Conservation (phyloP, 2,797 vertebrate genomes). For the Alosa sapidissima region DNA sequence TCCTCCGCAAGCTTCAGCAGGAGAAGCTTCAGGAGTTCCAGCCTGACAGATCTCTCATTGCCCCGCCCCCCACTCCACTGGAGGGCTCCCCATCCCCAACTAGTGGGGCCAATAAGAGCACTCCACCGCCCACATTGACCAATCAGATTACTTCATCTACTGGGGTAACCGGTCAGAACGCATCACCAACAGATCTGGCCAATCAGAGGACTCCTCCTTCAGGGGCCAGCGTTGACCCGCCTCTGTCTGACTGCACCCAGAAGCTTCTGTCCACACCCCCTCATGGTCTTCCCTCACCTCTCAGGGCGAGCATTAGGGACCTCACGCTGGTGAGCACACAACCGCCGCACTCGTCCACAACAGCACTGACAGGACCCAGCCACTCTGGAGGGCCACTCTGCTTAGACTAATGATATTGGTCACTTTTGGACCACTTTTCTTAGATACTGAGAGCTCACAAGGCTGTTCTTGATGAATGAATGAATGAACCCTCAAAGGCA, state of each 20-base stretch:
- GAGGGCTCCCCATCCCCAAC: background rate
- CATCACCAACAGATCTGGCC: background rate
- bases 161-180: background rate
- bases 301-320: slow-evolving; percentile 55
- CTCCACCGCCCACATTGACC: background rate
- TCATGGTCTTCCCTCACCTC: slow-evolving; percentile 54
- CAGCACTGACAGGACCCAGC: background rate
- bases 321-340: slow-evolving; percentile 54
- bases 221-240: background rate
- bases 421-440: background rate
- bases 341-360: background rate
- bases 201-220: background rate
- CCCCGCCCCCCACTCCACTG: background rate
- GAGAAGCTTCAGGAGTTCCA: slow-evolving; percentile 72
- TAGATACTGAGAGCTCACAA: too few relatives aligned
- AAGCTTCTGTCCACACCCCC: slow-evolving; percentile 43
- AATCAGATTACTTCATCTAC: background rate
- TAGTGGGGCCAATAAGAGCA: background rate
- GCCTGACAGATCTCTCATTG: background rate
- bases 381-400: background rate
- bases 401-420: background rate
- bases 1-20: slow-evolving; percentile 90
- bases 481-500: too few relatives aligned
- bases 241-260: background rate
- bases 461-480: too few relatives aligned